A percentile compares a stretch with the other conserved stretches of the same genome.
phyloP scores from a whole-genome alignment of 2,797 vertebrate species.

The Tragopan temminckii region DNA sequence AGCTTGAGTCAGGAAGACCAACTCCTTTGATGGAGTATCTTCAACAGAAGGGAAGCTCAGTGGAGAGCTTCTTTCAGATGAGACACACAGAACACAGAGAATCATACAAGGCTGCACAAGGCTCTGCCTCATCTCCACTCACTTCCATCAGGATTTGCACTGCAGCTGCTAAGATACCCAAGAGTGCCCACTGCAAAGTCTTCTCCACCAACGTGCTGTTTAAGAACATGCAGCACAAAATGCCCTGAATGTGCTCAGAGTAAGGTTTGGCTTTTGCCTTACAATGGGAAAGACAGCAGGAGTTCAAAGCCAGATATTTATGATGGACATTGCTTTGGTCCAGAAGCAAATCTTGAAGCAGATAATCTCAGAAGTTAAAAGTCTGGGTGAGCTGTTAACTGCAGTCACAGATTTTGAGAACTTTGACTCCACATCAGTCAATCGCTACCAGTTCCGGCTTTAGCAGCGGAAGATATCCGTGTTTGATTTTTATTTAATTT shows the following conservation, averaged over 20 bases:
- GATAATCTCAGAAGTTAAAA: conserved; percentile 31
- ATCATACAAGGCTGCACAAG: fast-evolving
- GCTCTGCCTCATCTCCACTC: background rate
- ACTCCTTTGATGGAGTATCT: background rate
- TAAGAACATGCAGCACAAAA: background rate
- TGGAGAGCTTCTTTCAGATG: background rate
- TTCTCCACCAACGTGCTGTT: background rate
- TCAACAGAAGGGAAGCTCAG: background rate
- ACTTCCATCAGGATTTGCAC: background rate
- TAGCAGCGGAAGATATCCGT: background rate
- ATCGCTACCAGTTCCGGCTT: background rate
- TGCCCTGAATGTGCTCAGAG: fast-evolving
- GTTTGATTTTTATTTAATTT: background rate
- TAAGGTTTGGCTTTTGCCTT: background rate
- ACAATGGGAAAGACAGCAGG: background rate
- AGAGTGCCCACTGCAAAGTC: background rate
- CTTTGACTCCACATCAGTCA: background rate
- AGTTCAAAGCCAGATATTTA: background rate
- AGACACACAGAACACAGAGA: background rate
- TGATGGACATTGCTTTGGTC: background rate
- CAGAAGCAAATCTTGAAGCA: conserved; percentile 32
- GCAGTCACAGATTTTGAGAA: background rate
- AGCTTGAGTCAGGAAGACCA: background rate
- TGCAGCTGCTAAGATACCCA: background rate
- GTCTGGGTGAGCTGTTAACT: background rate